These are phyloP conservation scores for Nymphalis urticae DNA, from an alignment of 2,888 invertebrate genomes.

Conservation along the genomic window DNA sequence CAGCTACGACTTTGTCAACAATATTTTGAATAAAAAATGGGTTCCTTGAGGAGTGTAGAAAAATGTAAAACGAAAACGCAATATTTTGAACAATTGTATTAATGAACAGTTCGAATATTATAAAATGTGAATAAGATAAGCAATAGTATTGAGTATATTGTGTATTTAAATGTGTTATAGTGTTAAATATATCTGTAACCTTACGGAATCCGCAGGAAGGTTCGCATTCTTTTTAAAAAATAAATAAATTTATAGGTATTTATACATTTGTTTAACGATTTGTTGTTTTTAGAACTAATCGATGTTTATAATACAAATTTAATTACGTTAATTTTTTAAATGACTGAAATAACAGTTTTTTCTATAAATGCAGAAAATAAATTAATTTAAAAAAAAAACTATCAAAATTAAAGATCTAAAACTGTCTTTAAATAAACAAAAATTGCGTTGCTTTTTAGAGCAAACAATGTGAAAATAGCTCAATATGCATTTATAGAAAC, in stretches of 20 bases:
- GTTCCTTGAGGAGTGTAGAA: slow-evolving; percentile 37
- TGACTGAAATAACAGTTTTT: neutral
- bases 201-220: slow-evolving; percentile 16
- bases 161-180: slow-evolving; percentile 1
- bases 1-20: slow-evolving; percentile 62
- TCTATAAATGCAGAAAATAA: neutral
- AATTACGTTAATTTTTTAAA: neutral
- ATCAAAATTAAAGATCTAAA: neutral
- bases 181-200: neutral
- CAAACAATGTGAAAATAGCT: neutral
- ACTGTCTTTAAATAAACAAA: too few relatives aligned
- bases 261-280: slow-evolving; percentile 1
- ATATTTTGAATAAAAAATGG: slow-evolving; percentile 16
- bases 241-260: neutral
- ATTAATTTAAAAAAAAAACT: neutral
- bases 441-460: neutral
- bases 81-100: slow-evolving; percentile 4
- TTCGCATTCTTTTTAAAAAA: slow-evolving; percentile 20
- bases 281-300: neutral
- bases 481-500: slow-evolving; percentile 1
- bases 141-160: neutral
- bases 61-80: neutral
- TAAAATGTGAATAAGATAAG: neutral
- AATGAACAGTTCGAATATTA: slow-evolving; percentile 33
- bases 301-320: neutral